phyloP scores from a whole-genome alignment of 1,140 invertebrate genomes.

The Pogonomyrmex californicus region DNA sequence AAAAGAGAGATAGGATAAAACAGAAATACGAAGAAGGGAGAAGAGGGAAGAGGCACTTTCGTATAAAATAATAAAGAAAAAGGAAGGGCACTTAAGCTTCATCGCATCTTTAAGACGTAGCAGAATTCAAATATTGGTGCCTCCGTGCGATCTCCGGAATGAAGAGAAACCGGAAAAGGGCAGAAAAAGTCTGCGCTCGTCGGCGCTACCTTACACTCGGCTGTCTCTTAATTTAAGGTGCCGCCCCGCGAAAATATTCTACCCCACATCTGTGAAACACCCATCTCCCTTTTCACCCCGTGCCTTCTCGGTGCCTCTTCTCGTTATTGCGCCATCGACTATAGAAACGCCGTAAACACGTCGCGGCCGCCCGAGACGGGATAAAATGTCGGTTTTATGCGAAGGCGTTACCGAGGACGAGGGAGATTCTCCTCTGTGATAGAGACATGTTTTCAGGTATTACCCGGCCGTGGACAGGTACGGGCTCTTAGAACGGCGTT shows the following conservation, averaged over 20 bases:
- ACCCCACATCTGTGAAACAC: slow-evolving; percentile 13
- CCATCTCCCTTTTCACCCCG: background rate
- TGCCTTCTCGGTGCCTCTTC: background rate
- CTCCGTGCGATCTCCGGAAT: slow-evolving; percentile 1
- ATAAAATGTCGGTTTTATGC: slow-evolving; percentile 86
- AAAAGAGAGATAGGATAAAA: background rate
- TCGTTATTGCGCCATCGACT: slow-evolving; percentile 77
- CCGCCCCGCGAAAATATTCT: slow-evolving; percentile 74
- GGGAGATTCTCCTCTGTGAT: slow-evolving; percentile 83
- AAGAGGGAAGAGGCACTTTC: background rate
- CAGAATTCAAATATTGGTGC: slow-evolving; percentile 52
- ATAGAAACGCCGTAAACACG: slow-evolving; percentile 84
- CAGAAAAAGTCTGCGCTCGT: slow-evolving; percentile 66
- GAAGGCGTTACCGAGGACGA: slow-evolving; percentile 81
- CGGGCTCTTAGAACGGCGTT: slow-evolving; percentile 84
- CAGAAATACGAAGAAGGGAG: slow-evolving; percentile 1
- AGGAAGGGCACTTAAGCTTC: slow-evolving; percentile 55
- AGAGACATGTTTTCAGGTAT: slow-evolving; percentile 87
- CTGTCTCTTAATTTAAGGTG: slow-evolving; percentile 74
- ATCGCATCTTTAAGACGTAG: slow-evolving; percentile 24
- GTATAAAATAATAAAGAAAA: background rate
- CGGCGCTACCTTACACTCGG: slow-evolving; percentile 64
- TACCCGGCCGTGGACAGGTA: slow-evolving; percentile 85
- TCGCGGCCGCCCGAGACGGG: slow-evolving; percentile 78
- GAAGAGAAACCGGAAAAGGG: slow-evolving; percentile 66